Evolutionary conservation across 2,888 invertebrate genomes (phyloP).

Genomic region (Bunonema sp.): DNA sequence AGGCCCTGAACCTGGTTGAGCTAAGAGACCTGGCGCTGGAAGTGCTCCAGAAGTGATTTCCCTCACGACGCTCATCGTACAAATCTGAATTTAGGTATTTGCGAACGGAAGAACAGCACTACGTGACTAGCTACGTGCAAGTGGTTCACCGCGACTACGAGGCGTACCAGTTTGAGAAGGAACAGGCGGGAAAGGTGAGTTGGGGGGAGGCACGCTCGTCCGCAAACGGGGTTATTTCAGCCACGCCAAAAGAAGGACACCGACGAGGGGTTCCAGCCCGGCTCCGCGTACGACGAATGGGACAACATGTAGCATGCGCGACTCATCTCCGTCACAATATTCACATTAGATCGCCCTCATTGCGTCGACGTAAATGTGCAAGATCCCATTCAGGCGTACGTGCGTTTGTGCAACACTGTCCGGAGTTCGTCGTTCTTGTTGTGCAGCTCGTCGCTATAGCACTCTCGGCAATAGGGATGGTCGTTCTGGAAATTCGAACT

Average conservation of each 20-base stretch:
- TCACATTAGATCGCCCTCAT: too few relatives aligned
- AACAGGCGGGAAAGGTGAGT: constrained; percentile 28
- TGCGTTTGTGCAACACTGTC: too few relatives aligned
- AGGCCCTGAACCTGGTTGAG: constrained; percentile 38
- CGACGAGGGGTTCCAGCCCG: constrained; percentile 23
- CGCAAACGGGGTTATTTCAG: background rate
- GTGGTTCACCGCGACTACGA: constrained; percentile 37
- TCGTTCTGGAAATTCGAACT: too few relatives aligned
- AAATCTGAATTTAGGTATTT: background rate
- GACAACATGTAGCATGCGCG: constrained; percentile 35
- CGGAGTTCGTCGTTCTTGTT: too few relatives aligned
- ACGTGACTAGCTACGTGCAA: constrained; percentile 33
- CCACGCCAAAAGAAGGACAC: too few relatives aligned
- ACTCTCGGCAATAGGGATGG: too few relatives aligned
- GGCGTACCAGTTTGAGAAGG: constrained; percentile 38
- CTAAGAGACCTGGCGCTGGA: constrained; percentile 38
- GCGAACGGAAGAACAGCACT: constrained; percentile 39
- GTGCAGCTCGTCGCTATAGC: too few relatives aligned
- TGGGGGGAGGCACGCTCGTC: too few relatives aligned
- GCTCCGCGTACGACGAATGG: constrained; percentile 38
- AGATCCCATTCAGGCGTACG: too few relatives aligned
- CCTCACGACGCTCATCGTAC: too few relatives aligned
- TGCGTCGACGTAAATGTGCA: too few relatives aligned
- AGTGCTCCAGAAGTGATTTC: constrained; percentile 17
- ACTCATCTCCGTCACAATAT: too few relatives aligned